These are phyloP conservation scores for Puffinus mauretanicus DNA, from an alignment of 2,113 vertebrate species.

Conservation along the genomic window DNA sequence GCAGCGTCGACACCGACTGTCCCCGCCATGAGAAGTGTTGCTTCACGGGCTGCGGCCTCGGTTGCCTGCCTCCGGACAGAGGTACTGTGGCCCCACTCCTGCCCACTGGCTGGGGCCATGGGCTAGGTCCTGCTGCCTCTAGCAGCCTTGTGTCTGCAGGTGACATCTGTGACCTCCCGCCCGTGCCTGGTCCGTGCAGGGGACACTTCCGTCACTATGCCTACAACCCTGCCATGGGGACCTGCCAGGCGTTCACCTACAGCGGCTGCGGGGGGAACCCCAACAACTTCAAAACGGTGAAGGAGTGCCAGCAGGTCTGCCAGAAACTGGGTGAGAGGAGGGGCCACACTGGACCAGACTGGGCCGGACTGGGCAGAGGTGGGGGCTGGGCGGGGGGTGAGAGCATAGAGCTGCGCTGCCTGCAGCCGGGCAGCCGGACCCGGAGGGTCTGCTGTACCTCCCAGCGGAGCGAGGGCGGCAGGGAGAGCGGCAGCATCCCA, in stretches of 20 bases:
- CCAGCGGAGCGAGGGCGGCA: background rate
- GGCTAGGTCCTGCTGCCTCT: too few species aligned
- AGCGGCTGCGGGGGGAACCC: background rate
- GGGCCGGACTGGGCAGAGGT: background rate
- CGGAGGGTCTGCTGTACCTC: background rate
- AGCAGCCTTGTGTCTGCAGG: fast-evolving
- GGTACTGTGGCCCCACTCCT: fast-evolving
- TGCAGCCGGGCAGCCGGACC: background rate
- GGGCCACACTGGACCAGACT: background rate
- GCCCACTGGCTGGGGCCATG: too few species aligned
- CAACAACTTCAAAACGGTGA: background rate
- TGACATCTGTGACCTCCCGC: background rate
- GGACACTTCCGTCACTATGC: fast-evolving
- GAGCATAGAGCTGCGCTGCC: background rate
- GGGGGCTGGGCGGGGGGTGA: background rate
- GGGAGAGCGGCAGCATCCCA: background rate
- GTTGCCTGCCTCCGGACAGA: background rate
- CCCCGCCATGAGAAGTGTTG: background rate
- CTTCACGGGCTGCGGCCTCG: background rate
- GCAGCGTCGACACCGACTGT: background rate
- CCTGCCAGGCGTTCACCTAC: background rate
- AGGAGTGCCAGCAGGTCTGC: background rate
- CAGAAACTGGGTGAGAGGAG: background rate
- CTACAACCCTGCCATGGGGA: background rate
- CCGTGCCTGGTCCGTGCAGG: background rate